These are phyloP conservation scores for Cebidichthys violaceus DNA, from an alignment of 2,113 vertebrate genomes.

Conservation along the genomic window DNA sequence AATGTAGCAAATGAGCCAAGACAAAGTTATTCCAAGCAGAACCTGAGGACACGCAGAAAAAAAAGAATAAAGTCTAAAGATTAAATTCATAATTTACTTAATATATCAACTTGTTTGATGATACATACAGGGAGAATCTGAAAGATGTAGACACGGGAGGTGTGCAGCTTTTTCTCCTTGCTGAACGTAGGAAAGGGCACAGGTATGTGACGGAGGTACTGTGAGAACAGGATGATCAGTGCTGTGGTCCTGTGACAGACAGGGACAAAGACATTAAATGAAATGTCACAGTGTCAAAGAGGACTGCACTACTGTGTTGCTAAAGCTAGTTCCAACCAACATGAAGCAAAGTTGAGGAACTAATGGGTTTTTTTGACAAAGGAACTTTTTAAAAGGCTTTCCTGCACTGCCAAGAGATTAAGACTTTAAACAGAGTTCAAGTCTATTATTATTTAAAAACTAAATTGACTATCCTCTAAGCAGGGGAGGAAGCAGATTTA, in stretches of 20 bases:
- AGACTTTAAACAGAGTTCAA: conserved; percentile 9
- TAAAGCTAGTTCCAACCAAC: neutral
- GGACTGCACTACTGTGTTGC: neutral
- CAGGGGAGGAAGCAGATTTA: neutral
- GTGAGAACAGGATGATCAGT: conserved; percentile 95
- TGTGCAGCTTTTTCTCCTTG: conserved; percentile 84
- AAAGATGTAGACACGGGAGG: conserved; percentile 87
- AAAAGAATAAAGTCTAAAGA: neutral
- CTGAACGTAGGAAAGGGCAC: conserved; percentile 87
- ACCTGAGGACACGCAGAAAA: conserved; percentile 83
- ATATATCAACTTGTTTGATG: neutral
- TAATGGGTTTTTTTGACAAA: conserved; percentile 14
- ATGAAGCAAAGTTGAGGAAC: neutral
- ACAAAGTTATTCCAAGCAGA: conserved; percentile 90
- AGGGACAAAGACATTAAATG: neutral
- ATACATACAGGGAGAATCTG: conserved; percentile 93
- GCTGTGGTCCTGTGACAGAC: conserved; percentile 86
- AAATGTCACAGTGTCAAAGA: neutral
- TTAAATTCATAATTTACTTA: neutral
- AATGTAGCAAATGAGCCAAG: conserved; percentile 91
- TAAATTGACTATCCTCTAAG: neutral
- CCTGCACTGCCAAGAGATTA: conserved; percentile 9
- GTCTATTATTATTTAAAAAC: conserved; percentile 2
- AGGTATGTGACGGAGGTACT: conserved; percentile 91
- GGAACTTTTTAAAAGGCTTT: conserved; percentile 30